Evolutionary conservation across 2,113 vertebrate species (phyloP).

Genomic region (Bolborhynchus lineola): DNA sequence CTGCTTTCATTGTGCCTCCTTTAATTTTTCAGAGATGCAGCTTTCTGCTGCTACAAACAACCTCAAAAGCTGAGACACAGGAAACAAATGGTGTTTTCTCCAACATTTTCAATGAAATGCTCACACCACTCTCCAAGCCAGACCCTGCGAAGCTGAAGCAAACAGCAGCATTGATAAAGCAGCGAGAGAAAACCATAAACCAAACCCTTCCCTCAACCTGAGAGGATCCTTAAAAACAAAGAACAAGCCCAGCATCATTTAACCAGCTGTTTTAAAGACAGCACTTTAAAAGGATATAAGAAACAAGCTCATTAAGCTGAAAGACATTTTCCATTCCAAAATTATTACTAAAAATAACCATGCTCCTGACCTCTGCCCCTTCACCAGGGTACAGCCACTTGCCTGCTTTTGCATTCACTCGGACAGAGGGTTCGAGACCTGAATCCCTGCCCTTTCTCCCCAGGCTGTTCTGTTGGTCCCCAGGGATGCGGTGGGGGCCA

Average conservation of each 20-base stretch:
- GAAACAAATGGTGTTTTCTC: not conserved
- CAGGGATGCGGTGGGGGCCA: not conserved
- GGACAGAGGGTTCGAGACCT: not conserved
- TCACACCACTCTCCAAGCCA: not conserved
- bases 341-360: slow-evolving; percentile 47
- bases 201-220: not conserved
- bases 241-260: not conserved
- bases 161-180: not conserved
- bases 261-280: slow-evolving; percentile 27
- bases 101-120: not conserved
- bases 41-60: not conserved
- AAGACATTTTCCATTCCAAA: slow-evolving; percentile 61
- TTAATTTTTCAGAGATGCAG: not conserved
- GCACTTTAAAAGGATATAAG: slow-evolving; percentile 46
- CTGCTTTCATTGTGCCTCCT: not conserved
- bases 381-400: not conserved
- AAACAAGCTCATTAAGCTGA: slow-evolving; percentile 52
- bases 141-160: not conserved
- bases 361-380: slow-evolving; percentile 41
- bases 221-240: not conserved
- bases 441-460: not conserved
- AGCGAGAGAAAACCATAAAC: not conserved
- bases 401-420: not conserved
- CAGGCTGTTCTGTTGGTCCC: not conserved
- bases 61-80: not conserved